These are phyloP conservation scores for Lepidotrigona ventralis DNA, from an alignment of 1,140 invertebrate genomes.

Conservation along the genomic window DNA sequence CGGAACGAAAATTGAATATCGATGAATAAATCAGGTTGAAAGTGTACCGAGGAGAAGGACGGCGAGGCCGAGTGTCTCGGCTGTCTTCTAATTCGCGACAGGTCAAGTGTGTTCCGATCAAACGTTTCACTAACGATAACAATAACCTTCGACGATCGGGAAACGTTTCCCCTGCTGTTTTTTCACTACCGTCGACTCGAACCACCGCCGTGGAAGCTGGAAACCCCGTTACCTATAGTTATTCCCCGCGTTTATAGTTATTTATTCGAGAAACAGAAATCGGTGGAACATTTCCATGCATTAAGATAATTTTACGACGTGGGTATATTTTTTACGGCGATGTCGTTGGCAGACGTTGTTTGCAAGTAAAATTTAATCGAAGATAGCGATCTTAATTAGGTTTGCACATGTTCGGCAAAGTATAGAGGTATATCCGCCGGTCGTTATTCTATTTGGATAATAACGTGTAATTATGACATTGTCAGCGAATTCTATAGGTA, in stretches of 20 bases:
- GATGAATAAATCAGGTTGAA: neutral
- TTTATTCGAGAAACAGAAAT: neutral
- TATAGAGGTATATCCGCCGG: too few relatives aligned
- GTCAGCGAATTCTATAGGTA: neutral
- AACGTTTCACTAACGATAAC: neutral
- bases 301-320: neutral
- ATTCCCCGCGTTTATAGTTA: neutral
- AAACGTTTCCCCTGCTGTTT: neutral
- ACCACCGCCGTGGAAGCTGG: neutral
- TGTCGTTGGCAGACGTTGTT: neutral
- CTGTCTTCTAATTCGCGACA: slow-evolving; percentile 10
- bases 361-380: neutral
- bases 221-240: too few relatives aligned
- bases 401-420: neutral
- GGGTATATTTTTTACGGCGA: neutral
- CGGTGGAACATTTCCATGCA: neutral
- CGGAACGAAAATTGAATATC: neutral
- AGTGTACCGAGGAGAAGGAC: neutral
- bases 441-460: neutral
- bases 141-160: neutral
- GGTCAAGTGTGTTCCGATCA: slow-evolving; percentile 10
- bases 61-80: neutral
- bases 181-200: neutral
- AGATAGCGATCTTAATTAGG: neutral
- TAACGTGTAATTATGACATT: neutral